Evolutionary conservation across 1,140 invertebrate genomes (phyloP).

Genomic region (Kradibia gibbosae): DNA sequence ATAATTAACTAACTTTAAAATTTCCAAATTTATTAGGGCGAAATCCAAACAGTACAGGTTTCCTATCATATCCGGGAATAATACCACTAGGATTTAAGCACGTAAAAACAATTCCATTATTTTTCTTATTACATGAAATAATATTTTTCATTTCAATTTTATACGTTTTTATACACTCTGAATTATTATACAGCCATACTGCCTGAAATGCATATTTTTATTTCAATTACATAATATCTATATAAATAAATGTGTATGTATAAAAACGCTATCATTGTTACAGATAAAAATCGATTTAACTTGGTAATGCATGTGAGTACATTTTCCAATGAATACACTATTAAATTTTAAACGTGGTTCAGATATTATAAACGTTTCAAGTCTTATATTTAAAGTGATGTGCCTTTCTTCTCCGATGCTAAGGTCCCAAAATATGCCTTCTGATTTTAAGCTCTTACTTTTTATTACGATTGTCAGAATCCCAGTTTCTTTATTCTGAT

Average conservation of each 20-base stretch:
- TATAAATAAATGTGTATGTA: not conserved
- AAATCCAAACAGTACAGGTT: slow-evolving; percentile 60
- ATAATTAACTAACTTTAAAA: slow-evolving; percentile 54
- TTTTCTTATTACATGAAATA: slow-evolving; percentile 53
- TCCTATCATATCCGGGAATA: slow-evolving; percentile 34
- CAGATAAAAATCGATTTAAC: slow-evolving; percentile 18
- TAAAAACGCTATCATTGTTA: not conserved
- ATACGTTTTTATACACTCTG: slow-evolving; percentile 54
- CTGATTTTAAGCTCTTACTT: slow-evolving; percentile 28
- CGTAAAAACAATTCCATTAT: slow-evolving; percentile 55
- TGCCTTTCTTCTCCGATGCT: slow-evolving; percentile 59
- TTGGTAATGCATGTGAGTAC: slow-evolving; percentile 15
- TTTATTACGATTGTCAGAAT: slow-evolving; percentile 49
- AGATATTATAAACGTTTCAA: slow-evolving; percentile 51
- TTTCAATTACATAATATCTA: not conserved
- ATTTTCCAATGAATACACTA: slow-evolving; percentile 53
- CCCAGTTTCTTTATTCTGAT: slow-evolving; percentile 18
- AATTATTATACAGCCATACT: slow-evolving; percentile 59
- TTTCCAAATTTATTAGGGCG: slow-evolving; percentile 55
- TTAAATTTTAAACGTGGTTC: slow-evolving; percentile 54
- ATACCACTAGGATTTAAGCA: slow-evolving; percentile 54
- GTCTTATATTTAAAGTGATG: slow-evolving; percentile 54
- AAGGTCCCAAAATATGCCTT: slow-evolving; percentile 56
- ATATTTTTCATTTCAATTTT: slow-evolving; percentile 52
- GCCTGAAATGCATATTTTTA: slow-evolving; percentile 51